phyloP scores from a whole-genome alignment of 2,888 invertebrate species.

The Drosophila mulleri region DNA sequence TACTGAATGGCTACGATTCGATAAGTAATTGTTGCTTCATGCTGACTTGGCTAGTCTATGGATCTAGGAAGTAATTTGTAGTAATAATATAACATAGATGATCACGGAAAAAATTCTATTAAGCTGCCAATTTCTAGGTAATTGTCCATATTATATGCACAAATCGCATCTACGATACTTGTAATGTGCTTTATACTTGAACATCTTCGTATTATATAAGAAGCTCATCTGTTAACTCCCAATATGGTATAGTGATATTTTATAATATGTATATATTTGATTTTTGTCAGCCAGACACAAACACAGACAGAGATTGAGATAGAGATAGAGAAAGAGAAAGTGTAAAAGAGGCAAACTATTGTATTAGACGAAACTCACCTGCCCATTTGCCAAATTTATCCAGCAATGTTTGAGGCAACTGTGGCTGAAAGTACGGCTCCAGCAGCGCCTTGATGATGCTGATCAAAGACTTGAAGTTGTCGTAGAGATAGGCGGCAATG shows the following conservation, averaged over 20 bases:
- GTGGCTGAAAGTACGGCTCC: constrained; percentile 89
- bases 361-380: constrained; percentile 87
- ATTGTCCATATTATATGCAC: neutral
- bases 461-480: constrained; percentile 88
- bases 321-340: neutral
- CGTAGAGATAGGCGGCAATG: constrained; percentile 80
- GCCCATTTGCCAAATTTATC: constrained; percentile 94
- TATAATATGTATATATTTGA: no score
- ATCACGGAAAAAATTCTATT: constrained; percentile 14
- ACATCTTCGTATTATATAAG: neutral
- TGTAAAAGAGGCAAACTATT: neutral
- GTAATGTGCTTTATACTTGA: neutral
- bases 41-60: neutral
- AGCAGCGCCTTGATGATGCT: constrained; percentile 87
- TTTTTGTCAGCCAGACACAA: no score
- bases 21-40: constrained; percentile 3
- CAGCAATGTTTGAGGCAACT: constrained; percentile 87
- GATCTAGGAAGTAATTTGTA: constrained; percentile 14
- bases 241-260: no score
- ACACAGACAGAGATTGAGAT: no score
- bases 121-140: constrained; percentile 4
- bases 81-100: constrained; percentile 5
- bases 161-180: neutral
- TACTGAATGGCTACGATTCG: neutral
- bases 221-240: no score